Evolutionary conservation across 2,113 vertebrate species (phyloP), one percentile per base, ranked within the genome.

Genomic region (Eleginops maclovinus): DNA sequence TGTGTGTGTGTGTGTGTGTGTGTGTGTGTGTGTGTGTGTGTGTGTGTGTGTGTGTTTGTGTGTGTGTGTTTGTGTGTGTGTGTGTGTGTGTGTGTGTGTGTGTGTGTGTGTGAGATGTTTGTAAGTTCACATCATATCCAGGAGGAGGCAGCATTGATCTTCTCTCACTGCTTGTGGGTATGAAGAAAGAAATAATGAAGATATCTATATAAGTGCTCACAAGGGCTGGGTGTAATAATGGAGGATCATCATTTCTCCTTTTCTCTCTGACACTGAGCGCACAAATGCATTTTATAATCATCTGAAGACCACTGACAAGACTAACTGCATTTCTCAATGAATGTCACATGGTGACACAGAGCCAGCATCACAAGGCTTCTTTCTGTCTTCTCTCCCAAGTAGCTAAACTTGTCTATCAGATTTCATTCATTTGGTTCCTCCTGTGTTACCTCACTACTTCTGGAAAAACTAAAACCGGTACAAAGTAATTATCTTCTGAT

Each of bases 141-240:
- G 70, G 0, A 72, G 91, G 72, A 47, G 88, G 87, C 85, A 87
- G 66, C 44, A 19, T 83, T 79, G 63, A 49, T 62, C 68, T 71
- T 87, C 15, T 26, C 9, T 65, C 11, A 0, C 3, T 49, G 65
- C 28, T 26, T 43, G 24, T 43, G 14, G n/a, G 7, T 1, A 24
- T 26, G 12, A 55, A 19, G 11, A 67, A 64, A 68, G 31, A 8
- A 41, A 41, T 1, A 65, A 40, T 58, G 3, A n/a, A 72, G 58
- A 72, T 22, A 56, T 41, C 14, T 14, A 1, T 16, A 26, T n/a
- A 61, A 71, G 43, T 13, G 54, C 36, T 49, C 67, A 36, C 15
- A 1, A 2, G 16, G 9, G 15, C 16, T 13, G 13, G 36, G 10
- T 56, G 36, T 3, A 59, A 72, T 26, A 5, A 44, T 44, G 26